Percentiles rank a stretch among this genome's conserved stretches.
Conservation (phyloP, 2,888 invertebrate genomes). For the Lepidocyrtoides sp. region DNA sequence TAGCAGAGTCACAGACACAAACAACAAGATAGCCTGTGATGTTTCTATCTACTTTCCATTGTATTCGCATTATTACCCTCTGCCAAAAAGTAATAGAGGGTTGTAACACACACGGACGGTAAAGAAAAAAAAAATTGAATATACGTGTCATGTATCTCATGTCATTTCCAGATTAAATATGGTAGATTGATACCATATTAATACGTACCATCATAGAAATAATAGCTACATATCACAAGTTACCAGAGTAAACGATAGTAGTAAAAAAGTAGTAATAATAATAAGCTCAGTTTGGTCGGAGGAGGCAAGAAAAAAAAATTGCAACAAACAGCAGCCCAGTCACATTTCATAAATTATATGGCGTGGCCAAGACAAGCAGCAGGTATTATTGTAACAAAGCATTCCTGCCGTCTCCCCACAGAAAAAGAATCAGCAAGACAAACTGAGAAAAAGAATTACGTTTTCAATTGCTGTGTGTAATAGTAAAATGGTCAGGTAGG, state of each 20-base stretch:
- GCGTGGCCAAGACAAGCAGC: conserved; percentile 68
- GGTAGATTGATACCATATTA: conserved; percentile 60
- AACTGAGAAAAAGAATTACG: conserved; percentile 16
- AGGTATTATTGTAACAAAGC: conserved; percentile 63
- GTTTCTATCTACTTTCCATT: conserved; percentile 21
- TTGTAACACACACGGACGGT: neutral
- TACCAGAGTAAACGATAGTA: neutral
- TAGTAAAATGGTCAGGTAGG: neutral
- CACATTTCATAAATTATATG: conserved; percentile 76
- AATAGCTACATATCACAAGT: neutral
- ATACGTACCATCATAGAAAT: neutral
- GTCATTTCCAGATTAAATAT: conserved; percentile 79
- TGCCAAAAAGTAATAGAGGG: conserved; percentile 25
- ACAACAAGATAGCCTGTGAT: conserved; percentile 12
- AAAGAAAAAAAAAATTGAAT: conserved; percentile 50
- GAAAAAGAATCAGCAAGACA: conserved; percentile 23
- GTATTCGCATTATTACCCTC: neutral
- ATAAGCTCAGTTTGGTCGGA: conserved; percentile 13
- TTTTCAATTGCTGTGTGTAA: neutral
- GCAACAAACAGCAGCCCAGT: conserved; percentile 58
- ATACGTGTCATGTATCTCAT: conserved; percentile 67
- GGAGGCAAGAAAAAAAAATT: conserved; percentile 51
- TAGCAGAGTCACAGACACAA: neutral
- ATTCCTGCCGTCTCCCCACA: conserved; percentile 62
- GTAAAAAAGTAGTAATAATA: conserved; percentile 26